phyloP scores from a whole-genome alignment of 2,888 invertebrate species.

The Beris morrisii region DNA sequence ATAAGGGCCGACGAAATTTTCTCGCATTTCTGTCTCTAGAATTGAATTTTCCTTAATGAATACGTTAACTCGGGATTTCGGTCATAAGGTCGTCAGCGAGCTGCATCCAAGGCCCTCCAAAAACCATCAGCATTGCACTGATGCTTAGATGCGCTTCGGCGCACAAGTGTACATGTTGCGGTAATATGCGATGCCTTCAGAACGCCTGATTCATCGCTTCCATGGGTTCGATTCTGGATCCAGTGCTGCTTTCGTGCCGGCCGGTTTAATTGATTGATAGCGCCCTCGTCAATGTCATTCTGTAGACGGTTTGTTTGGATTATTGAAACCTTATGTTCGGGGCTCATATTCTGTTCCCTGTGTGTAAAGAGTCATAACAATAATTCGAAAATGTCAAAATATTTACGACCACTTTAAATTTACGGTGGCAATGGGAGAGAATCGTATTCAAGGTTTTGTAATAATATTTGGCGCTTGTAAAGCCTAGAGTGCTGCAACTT shows the following conservation, averaged over 20 bases:
- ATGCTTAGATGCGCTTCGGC: too few relatives aligned
- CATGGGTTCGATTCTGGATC: not conserved
- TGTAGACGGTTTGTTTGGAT: conserved; percentile 26
- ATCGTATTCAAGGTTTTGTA: too few relatives aligned
- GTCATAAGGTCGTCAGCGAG: conserved; percentile 1
- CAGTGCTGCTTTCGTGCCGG: not conserved
- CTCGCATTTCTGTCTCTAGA: not conserved
- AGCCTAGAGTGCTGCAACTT: too few relatives aligned
- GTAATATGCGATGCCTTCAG: not conserved
- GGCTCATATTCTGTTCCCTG: conserved; percentile 13
- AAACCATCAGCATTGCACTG: not conserved
- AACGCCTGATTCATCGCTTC: not conserved
- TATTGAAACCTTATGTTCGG: conserved; percentile 28
- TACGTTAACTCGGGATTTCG: not conserved
- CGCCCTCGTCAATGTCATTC: conserved; percentile 31
- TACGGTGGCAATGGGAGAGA: too few relatives aligned
- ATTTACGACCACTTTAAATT: not conserved
- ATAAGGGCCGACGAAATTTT: not conserved
- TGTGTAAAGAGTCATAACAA: conserved; percentile 21
- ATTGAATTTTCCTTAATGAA: conserved; percentile 3
- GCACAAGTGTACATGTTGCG: too few relatives aligned
- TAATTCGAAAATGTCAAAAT: conserved; percentile 23
- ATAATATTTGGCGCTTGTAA: too few relatives aligned
- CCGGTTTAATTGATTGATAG: conserved; percentile 28
- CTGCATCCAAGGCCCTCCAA: not conserved